These are phyloP conservation scores for Hycleus cichorii DNA, from an alignment of 1,140 invertebrate species.

Conservation along the genomic window DNA sequence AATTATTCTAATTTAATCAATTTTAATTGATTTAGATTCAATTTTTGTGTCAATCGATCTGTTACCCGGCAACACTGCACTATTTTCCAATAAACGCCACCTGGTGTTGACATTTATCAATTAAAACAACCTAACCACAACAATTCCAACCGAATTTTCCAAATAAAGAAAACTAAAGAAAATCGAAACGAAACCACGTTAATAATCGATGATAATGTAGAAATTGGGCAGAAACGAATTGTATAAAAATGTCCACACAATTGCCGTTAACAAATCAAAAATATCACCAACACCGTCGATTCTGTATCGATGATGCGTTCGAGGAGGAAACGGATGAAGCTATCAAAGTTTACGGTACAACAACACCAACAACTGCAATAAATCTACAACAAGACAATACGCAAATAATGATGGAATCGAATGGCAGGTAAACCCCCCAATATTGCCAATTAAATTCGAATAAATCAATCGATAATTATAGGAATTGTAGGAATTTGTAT, in stretches of 20 bases:
- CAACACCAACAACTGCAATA: conserved; percentile 39
- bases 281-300: conserved; percentile 45
- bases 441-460: not conserved
- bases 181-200: too few species aligned
- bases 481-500: conserved; percentile 47
- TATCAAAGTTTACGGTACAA: conserved; percentile 67
- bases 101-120: too few species aligned
- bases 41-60: too few species aligned
- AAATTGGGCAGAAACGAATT: too few species aligned
- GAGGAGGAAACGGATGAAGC: conserved; percentile 73
- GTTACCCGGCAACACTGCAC: too few species aligned
- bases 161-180: too few species aligned
- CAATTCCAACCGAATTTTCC: too few species aligned
- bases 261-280: conserved; percentile 27
- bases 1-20: too few species aligned
- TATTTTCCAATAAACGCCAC: too few species aligned
- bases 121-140: too few species aligned
- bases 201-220: too few species aligned
- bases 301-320: conserved; percentile 76
- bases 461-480: not conserved
- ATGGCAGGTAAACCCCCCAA: not conserved
- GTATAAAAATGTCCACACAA: conserved; percentile 28
- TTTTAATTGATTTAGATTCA: too few species aligned
- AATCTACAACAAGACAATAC: conserved; percentile 28
- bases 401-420: conserved; percentile 26